Evolutionary conservation across 2,113 vertebrate species (phyloP).

Genomic region (Tursiops truncatus): DNA sequence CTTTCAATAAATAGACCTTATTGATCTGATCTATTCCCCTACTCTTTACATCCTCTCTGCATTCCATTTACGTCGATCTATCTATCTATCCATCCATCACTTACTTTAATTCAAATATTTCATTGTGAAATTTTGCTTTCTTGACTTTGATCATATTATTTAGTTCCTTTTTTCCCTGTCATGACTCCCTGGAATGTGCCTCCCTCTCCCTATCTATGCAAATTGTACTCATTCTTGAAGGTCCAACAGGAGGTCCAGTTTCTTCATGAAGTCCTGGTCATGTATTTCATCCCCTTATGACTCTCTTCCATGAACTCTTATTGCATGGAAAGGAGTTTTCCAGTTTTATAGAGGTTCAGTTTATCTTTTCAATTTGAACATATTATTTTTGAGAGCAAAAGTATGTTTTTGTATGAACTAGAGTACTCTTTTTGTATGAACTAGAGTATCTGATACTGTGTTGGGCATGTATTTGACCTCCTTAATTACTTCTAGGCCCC

Average conservation of each 20-base stretch:
- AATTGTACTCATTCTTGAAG: neutral
- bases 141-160: neutral
- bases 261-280: neutral
- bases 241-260: neutral
- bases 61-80: neutral
- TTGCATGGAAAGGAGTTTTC: neutral
- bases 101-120: conserved; percentile 35
- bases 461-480: neutral
- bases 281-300: neutral
- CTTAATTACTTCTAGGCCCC: neutral
- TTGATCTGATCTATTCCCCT: neutral
- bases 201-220: neutral
- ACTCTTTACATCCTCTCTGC: neutral
- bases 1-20: neutral
- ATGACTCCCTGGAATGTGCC: neutral
- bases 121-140: conserved; percentile 37
- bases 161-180: neutral
- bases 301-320: neutral
- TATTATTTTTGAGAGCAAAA: neutral
- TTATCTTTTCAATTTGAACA: neutral
- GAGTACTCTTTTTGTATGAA: neutral
- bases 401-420: neutral
- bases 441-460: neutral
- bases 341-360: neutral
- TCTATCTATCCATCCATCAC: neutral